Evolutionary conservation across 1,140 invertebrate genomes (phyloP).

Genomic region (Drosophila ogumai): DNA sequence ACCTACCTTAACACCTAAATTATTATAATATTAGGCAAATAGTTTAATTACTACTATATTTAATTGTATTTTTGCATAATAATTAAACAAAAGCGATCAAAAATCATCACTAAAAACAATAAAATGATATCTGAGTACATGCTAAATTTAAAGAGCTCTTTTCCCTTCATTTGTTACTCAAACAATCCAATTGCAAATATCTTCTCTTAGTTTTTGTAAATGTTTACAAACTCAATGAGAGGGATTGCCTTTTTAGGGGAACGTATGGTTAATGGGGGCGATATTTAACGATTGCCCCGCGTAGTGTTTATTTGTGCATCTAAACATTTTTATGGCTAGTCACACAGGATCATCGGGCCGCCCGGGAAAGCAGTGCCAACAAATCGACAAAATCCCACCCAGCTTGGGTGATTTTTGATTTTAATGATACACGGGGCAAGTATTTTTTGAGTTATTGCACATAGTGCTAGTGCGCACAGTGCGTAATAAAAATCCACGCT

Average conservation of each 20-base stretch:
- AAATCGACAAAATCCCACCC: slow-evolving; percentile 47
- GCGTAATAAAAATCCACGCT: slow-evolving; percentile 65
- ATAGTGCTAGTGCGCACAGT: slow-evolving; percentile 45
- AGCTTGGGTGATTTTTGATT: slow-evolving; percentile 75
- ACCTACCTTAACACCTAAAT: no score
- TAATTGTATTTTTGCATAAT: no score
- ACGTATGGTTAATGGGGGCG: slow-evolving; percentile 23
- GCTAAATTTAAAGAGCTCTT: neutral
- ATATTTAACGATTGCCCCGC: slow-evolving; percentile 42
- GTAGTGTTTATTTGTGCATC: slow-evolving; percentile 80
- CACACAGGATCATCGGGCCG: slow-evolving; percentile 35
- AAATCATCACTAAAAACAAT: neutral
- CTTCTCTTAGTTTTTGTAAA: slow-evolving; percentile 18
- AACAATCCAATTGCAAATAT: neutral
- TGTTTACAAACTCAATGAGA: slow-evolving; percentile 60
- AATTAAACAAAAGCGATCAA: no score
- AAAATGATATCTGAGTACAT: neutral
- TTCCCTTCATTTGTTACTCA: neutral
- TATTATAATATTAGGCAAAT: no score
- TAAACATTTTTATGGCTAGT: slow-evolving; percentile 76
- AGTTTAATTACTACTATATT: no score
- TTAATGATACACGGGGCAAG: slow-evolving; percentile 78
- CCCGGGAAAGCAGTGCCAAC: slow-evolving; percentile 18
- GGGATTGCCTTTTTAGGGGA: slow-evolving; percentile 14
- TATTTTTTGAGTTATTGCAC: slow-evolving; percentile 81